phyloP scores from a whole-genome alignment of 2,888 invertebrate species.

The Cheilosia grossa region DNA sequence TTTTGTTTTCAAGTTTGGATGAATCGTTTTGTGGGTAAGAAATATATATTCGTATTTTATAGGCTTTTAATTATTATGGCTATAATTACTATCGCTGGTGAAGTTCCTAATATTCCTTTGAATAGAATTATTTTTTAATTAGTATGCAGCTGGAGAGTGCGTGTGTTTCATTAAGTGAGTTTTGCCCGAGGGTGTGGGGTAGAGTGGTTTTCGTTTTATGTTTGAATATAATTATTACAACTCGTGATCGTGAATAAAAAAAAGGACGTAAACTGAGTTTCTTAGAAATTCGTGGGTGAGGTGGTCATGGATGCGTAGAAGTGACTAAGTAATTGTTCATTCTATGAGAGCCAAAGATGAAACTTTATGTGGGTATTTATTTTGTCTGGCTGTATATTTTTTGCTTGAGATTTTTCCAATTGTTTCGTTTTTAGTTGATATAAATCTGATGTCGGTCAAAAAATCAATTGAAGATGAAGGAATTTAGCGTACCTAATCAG shows the following conservation, averaged over 20 bases:
- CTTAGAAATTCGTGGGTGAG: too few species aligned
- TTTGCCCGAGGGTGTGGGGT: background rate
- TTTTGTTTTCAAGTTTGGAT: conserved; percentile 23
- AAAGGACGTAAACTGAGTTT: too few species aligned
- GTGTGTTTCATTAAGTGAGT: conserved; percentile 24
- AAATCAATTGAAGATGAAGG: too few species aligned
- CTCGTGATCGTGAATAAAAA: background rate
- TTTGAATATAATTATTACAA: conserved; percentile 18
- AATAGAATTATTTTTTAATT: conserved; percentile 39
- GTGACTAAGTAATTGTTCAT: too few species aligned
- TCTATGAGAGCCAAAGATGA: too few species aligned
- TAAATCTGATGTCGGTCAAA: too few species aligned
- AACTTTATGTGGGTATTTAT: too few species aligned
- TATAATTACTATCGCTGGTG: conserved; percentile 23
- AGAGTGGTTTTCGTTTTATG: background rate
- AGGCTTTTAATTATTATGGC: conserved; percentile 32
- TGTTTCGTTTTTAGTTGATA: too few species aligned
- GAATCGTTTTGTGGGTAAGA: conserved; percentile 11
- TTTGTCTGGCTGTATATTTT: too few species aligned
- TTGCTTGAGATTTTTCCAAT: too few species aligned
- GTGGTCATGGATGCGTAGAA: too few species aligned
- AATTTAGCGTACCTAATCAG: too few species aligned
- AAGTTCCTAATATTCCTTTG: conserved; percentile 12
- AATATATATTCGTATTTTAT: conserved; percentile 16
- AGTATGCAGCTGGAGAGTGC: conserved; percentile 38